These are phyloP conservation scores for Shinisaurus crocodilurus DNA, from an alignment of 2,113 vertebrate genomes.

Conservation along the genomic window DNA sequence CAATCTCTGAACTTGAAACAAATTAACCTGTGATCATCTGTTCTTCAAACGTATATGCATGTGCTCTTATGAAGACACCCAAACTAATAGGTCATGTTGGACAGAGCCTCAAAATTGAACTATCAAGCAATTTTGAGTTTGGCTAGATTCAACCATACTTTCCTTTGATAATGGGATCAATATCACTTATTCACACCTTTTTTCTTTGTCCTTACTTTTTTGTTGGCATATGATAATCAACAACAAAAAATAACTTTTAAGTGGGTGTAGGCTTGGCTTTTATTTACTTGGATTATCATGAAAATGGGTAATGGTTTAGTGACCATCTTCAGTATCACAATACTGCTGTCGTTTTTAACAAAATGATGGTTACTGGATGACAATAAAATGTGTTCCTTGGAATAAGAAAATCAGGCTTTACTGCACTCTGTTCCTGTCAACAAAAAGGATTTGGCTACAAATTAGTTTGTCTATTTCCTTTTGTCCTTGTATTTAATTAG, in stretches of 20 bases:
- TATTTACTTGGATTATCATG: constrained; percentile 56
- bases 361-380: constrained; percentile 62
- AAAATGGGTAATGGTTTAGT: constrained; percentile 59
- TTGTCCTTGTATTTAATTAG: constrained; percentile 65
- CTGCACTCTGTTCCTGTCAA: constrained; percentile 76
- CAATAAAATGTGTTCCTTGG: constrained; percentile 63
- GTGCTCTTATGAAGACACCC: constrained; percentile 72
- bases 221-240: constrained; percentile 74
- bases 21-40: constrained; percentile 14
- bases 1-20: constrained; percentile 32
- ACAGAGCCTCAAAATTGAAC: constrained; percentile 42
- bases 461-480: constrained; percentile 29
- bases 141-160: constrained; percentile 51
- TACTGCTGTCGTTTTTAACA: constrained; percentile 59
- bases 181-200: constrained; percentile 59
- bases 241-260: constrained; percentile 59
- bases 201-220: constrained; percentile 71
- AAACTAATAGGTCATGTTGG: constrained; percentile 39
- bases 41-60: constrained; percentile 25
- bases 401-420: constrained; percentile 71
- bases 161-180: constrained; percentile 53
- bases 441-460: constrained; percentile 75
- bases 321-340: constrained; percentile 58
- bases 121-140: constrained; percentile 29
- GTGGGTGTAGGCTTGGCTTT: constrained; percentile 46